Base-by-base conservation (phyloP, 1,140 invertebrate species). In the Papilio glaucus region DNA sequence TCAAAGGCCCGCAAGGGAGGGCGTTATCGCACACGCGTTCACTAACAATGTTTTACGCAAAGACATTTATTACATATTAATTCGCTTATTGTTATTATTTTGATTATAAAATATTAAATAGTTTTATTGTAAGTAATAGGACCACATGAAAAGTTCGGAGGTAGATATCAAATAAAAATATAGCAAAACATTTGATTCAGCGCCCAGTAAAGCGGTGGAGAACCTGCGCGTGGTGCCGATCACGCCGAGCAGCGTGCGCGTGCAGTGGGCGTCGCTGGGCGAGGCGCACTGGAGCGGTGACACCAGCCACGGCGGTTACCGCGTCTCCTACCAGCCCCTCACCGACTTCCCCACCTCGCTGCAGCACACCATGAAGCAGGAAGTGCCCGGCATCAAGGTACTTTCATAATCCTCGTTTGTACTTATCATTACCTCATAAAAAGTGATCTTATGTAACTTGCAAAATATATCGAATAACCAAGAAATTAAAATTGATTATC, bases 221-320 rank as follows among this genome's bases (percentile, higher is more conserved):
- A 95, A 96, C 61, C 93, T 99, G 1, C 96, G 96, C 93, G 98
- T 98, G 1, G 96, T 98, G 24, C 98, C 98, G 1, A 97, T 99
- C 68, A 99, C 98, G 4, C 97, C 97, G 10, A 97, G 96, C 18
- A 98, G 97, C 90, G 96, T 98, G n/a, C 95, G 97, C 83, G 97
- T 98, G 57, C 95, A 96, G 72, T 98, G 97, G 97, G 93, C 95
- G 73, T 94, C 96, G 4, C 94, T 98, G 21, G 95, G 96, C 70
- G 95, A 96, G 69, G 93, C 94, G 60, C 95, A 95, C 84, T 99
- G 98, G 98, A 98, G 97, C 90, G 98, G 98, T 0, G 98, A 98
- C 93, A 93, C 96, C 10, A 94, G 95, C 79, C 97, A 97, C 0
- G 97, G 98, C 60, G 98, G 98, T 9, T 99, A 98, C 91, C 94